phyloP scores from a whole-genome alignment of 1,140 invertebrate genomes.

The Drosophila tristis region DNA sequence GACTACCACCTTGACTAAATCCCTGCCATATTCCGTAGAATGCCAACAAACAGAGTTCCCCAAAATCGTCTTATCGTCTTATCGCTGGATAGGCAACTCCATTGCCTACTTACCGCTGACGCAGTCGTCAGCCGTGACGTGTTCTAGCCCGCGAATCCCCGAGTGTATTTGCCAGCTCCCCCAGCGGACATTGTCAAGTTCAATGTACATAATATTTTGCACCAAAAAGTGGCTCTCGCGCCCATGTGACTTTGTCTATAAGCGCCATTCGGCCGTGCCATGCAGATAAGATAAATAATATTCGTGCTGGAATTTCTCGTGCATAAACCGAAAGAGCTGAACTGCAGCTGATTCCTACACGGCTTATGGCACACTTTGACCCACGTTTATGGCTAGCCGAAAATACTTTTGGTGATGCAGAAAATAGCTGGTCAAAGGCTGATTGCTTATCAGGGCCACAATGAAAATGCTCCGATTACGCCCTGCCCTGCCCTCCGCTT shows the following conservation, averaged over 20 bases:
- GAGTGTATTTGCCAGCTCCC: constrained; percentile 19
- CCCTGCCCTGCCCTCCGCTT: not conserved
- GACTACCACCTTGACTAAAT: no score
- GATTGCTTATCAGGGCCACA: no score
- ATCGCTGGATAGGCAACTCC: not conserved
- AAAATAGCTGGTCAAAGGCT: no score
- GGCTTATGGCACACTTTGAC: not conserved
- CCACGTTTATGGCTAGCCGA: constrained; percentile 14
- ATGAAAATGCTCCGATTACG: no score
- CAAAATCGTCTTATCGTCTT: not conserved
- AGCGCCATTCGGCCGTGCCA: not conserved
- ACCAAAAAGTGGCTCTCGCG: not conserved
- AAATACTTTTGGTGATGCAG: constrained; percentile 21
- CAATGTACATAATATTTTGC: constrained; percentile 7
- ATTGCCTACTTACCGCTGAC: constrained; percentile 3
- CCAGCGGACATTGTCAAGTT: constrained; percentile 34
- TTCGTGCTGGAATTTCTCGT: not conserved
- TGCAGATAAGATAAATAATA: constrained; percentile 38
- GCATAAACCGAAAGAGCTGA: not conserved
- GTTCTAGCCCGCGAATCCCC: not conserved
- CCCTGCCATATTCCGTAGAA: no score
- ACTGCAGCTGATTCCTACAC: no score
- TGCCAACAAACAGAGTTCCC: not conserved
- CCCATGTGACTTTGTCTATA: constrained; percentile 37
- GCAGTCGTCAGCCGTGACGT: constrained; percentile 23